Evolutionary conservation across 2,888 invertebrate species (phyloP).

Genomic region (Allygus modestus): DNA sequence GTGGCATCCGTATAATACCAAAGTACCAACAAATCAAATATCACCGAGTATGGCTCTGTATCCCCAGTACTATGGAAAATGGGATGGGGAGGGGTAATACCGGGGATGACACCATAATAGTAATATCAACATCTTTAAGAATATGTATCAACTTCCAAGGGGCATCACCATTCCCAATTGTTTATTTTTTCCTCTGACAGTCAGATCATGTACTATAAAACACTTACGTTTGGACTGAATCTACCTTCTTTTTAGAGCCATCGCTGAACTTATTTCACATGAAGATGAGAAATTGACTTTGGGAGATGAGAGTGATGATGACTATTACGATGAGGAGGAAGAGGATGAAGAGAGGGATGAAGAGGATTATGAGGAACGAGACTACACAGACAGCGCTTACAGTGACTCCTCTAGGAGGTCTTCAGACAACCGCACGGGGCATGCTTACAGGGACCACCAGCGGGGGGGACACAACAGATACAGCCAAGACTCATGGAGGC

Average conservation of each 20-base stretch:
- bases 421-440: background rate
- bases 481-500: background rate
- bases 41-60: too few relatives aligned
- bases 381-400: background rate
- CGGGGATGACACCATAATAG: too few relatives aligned
- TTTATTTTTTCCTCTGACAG: background rate
- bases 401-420: background rate
- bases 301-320: conserved; percentile 44
- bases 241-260: conserved; percentile 64
- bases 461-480: background rate
- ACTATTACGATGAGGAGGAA: conserved; percentile 31
- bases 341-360: background rate
- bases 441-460: background rate
- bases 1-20: too few relatives aligned
- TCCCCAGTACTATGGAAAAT: too few relatives aligned
- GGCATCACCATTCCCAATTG: too few relatives aligned
- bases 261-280: conserved; percentile 66
- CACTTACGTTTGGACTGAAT: too few relatives aligned
- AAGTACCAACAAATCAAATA: too few relatives aligned
- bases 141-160: too few relatives aligned
- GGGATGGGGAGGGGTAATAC: too few relatives aligned
- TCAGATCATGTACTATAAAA: too few relatives aligned
- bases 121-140: too few relatives aligned
- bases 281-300: conserved; percentile 45
- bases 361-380: background rate